Conservation (phyloP, 2,888 invertebrate genomes). For the Brachynemurus nebulosus region DNA sequence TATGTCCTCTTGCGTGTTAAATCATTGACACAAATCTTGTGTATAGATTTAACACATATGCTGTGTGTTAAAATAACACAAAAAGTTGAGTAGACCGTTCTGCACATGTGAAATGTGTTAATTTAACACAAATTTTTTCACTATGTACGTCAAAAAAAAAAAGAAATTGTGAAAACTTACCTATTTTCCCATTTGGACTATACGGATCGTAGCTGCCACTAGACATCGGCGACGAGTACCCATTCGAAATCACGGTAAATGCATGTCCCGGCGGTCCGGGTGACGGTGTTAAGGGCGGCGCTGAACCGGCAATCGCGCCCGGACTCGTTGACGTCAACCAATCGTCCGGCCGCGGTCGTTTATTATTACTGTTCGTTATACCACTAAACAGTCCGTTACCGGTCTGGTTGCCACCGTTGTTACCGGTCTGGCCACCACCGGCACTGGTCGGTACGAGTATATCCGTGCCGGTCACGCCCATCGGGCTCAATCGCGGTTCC, state of each 20-base stretch:
- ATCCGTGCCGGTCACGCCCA: conserved; percentile 18
- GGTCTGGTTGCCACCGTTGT: conserved; percentile 15
- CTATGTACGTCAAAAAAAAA: too few relatives aligned
- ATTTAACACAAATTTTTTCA: too few relatives aligned
- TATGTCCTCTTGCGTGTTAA: too few relatives aligned
- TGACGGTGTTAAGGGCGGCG: conserved; percentile 51
- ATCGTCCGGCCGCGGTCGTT: conserved; percentile 43
- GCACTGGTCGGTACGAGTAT: conserved; percentile 17
- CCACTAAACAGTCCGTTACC: conserved; percentile 14
- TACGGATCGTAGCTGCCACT: conserved; percentile 82
- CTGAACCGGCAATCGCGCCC: conserved; percentile 38
- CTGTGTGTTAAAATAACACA: too few relatives aligned
- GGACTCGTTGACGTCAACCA: conserved; percentile 51
- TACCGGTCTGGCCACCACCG: conserved; percentile 20
- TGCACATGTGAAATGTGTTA: too few relatives aligned
- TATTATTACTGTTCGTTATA: conserved; percentile 34
- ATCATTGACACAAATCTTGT: too few relatives aligned
- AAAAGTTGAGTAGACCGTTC: too few relatives aligned
- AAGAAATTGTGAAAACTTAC: too few relatives aligned
- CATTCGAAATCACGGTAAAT: conserved; percentile 48
- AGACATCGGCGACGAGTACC: conserved; percentile 75
- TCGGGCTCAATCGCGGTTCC: conserved; percentile 30
- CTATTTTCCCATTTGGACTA: conserved; percentile 80
- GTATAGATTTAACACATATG: too few relatives aligned
- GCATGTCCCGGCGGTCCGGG: conserved; percentile 41